Percentiles rank a stretch among this genome's conserved stretches.
Conservation (phyloP, 1,140 invertebrate genomes). For the Cydia amplana region DNA sequence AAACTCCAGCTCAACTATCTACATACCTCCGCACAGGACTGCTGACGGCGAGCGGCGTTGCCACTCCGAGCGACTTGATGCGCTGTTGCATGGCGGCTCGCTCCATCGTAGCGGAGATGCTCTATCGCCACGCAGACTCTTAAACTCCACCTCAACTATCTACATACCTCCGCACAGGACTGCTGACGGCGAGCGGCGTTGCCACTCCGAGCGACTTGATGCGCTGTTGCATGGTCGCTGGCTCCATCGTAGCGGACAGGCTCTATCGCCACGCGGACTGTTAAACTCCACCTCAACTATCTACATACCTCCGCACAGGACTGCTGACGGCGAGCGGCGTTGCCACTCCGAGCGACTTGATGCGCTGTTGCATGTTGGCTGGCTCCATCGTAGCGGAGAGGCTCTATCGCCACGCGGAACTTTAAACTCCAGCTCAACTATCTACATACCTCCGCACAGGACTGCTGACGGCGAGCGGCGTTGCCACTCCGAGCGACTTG, state of each 20-base stretch:
- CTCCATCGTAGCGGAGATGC: constrained; percentile 25
- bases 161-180: constrained; percentile 88
- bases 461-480: no score
- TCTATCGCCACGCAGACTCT: constrained; percentile 63
- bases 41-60: constrained; percentile 91
- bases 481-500: no score
- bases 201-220: constrained; percentile 93
- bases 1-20: no score
- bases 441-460: no score
- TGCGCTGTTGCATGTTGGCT: constrained; percentile 93
- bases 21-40: constrained; percentile 90
- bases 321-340: constrained; percentile 92
- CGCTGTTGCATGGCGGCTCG: constrained; percentile 54
- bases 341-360: constrained; percentile 92
- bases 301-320: constrained; percentile 90
- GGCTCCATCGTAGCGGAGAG: constrained; percentile 64
- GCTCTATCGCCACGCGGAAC: constrained; percentile 65
- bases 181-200: constrained; percentile 91
- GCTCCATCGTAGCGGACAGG: constrained; percentile 22
- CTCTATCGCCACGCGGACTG: constrained; percentile 43
- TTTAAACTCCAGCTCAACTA: no score
- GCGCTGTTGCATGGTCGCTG: constrained; percentile 56
- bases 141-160: no score
- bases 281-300: no score
- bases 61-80: constrained; percentile 92